Conservation (phyloP, 2,797 vertebrate species). For the Smutsia temminckii region DNA sequence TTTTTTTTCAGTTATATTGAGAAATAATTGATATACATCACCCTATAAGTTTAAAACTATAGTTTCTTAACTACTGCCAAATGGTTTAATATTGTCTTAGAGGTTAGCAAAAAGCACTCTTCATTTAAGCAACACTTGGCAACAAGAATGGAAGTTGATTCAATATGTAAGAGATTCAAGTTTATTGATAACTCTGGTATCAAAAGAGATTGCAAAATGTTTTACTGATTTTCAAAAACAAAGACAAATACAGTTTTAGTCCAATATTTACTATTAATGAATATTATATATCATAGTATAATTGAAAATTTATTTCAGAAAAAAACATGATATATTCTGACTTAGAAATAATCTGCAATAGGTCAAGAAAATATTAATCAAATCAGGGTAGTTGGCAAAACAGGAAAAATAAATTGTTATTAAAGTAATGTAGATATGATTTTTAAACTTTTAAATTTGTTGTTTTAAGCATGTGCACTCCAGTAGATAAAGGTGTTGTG, state of each 20-base stretch:
- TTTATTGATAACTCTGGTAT: not conserved
- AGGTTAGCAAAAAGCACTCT: not conserved
- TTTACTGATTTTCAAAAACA: slow-evolving; percentile 36
- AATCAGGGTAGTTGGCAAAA: slow-evolving; percentile 2
- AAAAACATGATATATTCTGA: not conserved
- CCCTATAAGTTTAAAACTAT: not conserved
- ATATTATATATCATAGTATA: not conserved
- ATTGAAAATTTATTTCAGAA: slow-evolving; percentile 32
- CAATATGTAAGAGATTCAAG: not conserved
- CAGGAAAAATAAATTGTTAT: not conserved
- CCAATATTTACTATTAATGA: slow-evolving; percentile 31
- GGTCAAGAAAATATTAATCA: not conserved
- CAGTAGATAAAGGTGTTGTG: not conserved
- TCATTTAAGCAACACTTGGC: slow-evolving; percentile 19
- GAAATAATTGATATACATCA: not conserved
- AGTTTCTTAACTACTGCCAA: slow-evolving; percentile 44
- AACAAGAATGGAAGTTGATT: not conserved
- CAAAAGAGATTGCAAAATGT: slow-evolving; percentile 52
- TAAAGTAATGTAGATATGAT: not conserved
- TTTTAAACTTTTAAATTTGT: not conserved
- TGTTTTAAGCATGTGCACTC: not conserved
- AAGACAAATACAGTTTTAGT: slow-evolving; percentile 24
- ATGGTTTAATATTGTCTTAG: not conserved
- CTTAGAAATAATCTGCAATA: not conserved
- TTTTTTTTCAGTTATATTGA: not conserved